phyloP scores from a whole-genome alignment of 2,888 invertebrate genomes.

The Volucella zonaria region DNA sequence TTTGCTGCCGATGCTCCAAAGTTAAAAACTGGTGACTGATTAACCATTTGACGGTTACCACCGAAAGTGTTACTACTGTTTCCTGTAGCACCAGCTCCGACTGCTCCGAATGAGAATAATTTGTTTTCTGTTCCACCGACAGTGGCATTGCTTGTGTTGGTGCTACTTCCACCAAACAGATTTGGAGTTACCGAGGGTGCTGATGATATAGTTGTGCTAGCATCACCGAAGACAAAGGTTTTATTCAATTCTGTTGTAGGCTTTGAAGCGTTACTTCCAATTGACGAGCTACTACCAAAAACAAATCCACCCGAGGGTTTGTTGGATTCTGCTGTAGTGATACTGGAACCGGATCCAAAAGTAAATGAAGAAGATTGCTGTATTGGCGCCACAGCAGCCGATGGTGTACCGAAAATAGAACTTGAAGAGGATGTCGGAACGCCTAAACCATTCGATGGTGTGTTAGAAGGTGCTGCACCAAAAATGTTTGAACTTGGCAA shows the following conservation, averaged over 20 bases:
- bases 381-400: conserved; percentile 41
- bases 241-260: conserved; percentile 60
- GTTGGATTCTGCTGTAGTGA: conserved; percentile 14
- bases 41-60: conserved; percentile 29
- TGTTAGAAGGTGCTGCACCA: conserved; percentile 8
- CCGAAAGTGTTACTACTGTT: conserved; percentile 45
- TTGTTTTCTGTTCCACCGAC: conserved; percentile 41
- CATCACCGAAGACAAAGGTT: conserved; percentile 64
- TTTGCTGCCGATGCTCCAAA: conserved; percentile 40
- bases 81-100: background rate
- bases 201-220: conserved; percentile 54
- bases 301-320: conserved; percentile 61
- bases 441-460: background rate
- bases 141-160: background rate
- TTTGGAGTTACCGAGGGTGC: conserved; percentile 30
- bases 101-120: conserved; percentile 50
- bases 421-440: conserved; percentile 1
- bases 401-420: conserved; percentile 55
- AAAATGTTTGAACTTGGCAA: conserved; percentile 39
- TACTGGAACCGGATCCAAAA: conserved; percentile 48
- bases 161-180: conserved; percentile 42
- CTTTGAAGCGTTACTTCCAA: conserved; percentile 63
- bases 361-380: conserved; percentile 51
- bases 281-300: conserved; percentile 66
- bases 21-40: conserved; percentile 49